Base-by-base conservation (phyloP, 2,113 vertebrate species). In the Xyrauchen texanus region DNA sequence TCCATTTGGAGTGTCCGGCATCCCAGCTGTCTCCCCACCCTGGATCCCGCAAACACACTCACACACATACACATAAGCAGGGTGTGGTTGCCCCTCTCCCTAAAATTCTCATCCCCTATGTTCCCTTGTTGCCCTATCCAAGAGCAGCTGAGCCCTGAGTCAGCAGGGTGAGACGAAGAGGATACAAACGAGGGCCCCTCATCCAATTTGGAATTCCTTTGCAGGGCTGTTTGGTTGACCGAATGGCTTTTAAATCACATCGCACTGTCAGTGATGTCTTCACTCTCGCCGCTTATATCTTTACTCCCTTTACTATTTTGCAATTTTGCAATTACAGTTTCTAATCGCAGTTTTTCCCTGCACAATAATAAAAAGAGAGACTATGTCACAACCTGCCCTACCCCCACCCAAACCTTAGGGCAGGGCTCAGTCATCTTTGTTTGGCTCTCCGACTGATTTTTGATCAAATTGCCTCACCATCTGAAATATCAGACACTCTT, bases 21-120 rank as follows among this genome's bases (percentile, higher is more conserved):
- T 93, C 89, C 91, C 93, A 94, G 92, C 92, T 93, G 92, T 93
- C 88, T 88, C 78, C 73, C 77, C 65, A 74, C 76, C 73, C 71
- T 52, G 58, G 6, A 84, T 78, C 86, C 82, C 83, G 69, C 77
- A 71, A 55, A 80, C 70, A 64, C 77, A 81, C 71, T 62, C 34
- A 68, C 67, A 69, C 85, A 82, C 53, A 34, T 34, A 3, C 21
- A 34, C 21, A 34, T 1, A 79, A 74, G 68, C 73, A 85, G 89
- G 92, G 91, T 88, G 91, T 84, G 91, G 87, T 84, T 80, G 63
- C 73, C 21, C 55, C 77, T 77, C 58, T 81, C 76, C 70, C 83
- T 80, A 88, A 86, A 88, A 89, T 89, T 90, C 77, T 82, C 76
- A 80, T 76, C 87, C 70, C 80, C 66, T 49, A 62, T 65, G 83